Percentiles rank a stretch among this genome's conserved stretches.
These are phyloP conservation scores for Zophobas morio DNA, from an alignment of 1,140 invertebrate species.

Conservation along the genomic window DNA sequence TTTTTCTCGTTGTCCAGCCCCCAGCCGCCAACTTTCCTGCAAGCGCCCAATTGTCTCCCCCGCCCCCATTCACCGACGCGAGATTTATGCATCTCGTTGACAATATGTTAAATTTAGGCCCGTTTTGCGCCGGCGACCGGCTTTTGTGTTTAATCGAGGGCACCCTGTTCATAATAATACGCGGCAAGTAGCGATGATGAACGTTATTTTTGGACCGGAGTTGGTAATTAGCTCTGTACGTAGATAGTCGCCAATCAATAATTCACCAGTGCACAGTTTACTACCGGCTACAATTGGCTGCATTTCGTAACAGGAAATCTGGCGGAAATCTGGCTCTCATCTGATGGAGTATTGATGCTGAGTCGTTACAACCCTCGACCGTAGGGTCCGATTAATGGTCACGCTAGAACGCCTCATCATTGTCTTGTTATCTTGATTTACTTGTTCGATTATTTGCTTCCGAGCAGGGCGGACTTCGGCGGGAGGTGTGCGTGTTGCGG, in stretches of 20 bases:
- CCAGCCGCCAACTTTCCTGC: too few species aligned
- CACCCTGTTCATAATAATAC: too few species aligned
- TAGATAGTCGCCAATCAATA: neutral
- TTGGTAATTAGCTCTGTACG: too few species aligned
- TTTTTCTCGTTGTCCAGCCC: too few species aligned
- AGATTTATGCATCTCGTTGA: too few species aligned
- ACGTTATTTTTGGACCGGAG: too few species aligned
- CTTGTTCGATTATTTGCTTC: slow-evolving; percentile 57
- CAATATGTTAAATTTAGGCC: too few species aligned
- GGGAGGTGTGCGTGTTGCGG: slow-evolving; percentile 43
- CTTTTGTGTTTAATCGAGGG: too few species aligned
- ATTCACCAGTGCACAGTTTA: slow-evolving; percentile 15
- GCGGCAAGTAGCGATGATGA: too few species aligned
- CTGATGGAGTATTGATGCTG: slow-evolving; percentile 40
- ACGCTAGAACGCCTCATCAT: slow-evolving; percentile 56
- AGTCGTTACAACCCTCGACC: slow-evolving; percentile 21
- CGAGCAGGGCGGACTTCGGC: slow-evolving; percentile 49
- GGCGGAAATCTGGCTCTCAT: slow-evolving; percentile 36
- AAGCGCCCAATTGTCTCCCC: too few species aligned
- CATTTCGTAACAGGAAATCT: slow-evolving; percentile 40
- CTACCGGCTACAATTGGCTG: slow-evolving; percentile 30
- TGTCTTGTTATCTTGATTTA: slow-evolving; percentile 59
- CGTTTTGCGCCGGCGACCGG: too few species aligned
- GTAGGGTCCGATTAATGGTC: slow-evolving; percentile 53
- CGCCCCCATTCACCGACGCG: too few species aligned